Evolutionary conservation across 1,140 invertebrate genomes (phyloP).

Genomic region (Calliopsis andreniformis): DNA sequence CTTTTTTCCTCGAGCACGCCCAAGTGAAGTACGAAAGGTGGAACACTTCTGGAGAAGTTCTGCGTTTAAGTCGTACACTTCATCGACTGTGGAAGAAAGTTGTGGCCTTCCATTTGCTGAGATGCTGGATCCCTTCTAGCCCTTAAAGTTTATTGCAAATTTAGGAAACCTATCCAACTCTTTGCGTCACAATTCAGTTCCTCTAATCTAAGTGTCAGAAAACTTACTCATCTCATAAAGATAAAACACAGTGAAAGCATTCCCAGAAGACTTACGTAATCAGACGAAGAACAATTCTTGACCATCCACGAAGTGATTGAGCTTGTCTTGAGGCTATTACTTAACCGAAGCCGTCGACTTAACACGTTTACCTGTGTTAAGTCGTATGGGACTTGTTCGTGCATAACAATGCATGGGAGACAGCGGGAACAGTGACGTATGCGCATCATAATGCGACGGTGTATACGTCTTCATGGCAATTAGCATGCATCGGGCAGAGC

Average conservation of each 20-base stretch:
- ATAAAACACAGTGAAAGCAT: too few relatives aligned
- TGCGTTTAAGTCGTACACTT: background rate
- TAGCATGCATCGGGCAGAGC: slow-evolving; percentile 70
- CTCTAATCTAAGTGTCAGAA: too few relatives aligned
- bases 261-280: too few relatives aligned
- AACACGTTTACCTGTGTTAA: slow-evolving; percentile 22
- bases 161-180: too few relatives aligned
- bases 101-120: too few relatives aligned
- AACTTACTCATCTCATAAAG: too few relatives aligned
- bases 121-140: too few relatives aligned
- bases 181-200: too few relatives aligned
- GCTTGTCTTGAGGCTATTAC: too few relatives aligned
- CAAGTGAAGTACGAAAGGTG: background rate
- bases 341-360: background rate
- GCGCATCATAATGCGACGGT: slow-evolving; percentile 40
- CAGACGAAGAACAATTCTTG: too few relatives aligned
- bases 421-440: slow-evolving; percentile 33
- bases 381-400: slow-evolving; percentile 23
- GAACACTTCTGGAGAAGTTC: background rate
- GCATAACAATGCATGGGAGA: slow-evolving; percentile 24
- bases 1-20: slow-evolving; percentile 9
- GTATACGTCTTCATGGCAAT: slow-evolving; percentile 64
- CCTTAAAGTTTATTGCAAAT: too few relatives aligned
- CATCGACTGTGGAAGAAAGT: background rate
- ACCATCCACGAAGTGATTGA: too few relatives aligned